Base-by-base conservation (phyloP, 2,888 invertebrate genomes). In the Apodemia duryi region DNA sequence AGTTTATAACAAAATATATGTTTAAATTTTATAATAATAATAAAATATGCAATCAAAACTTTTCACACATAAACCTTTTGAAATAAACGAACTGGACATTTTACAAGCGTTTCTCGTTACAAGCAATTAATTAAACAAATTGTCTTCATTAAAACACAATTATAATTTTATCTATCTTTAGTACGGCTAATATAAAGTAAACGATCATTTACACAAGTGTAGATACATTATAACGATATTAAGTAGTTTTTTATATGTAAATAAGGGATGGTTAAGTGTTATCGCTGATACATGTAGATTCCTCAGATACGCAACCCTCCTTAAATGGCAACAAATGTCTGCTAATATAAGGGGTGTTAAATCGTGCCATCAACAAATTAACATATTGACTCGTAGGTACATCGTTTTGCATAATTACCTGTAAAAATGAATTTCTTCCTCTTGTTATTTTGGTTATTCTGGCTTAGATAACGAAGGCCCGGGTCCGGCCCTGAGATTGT, bases 321-420 rank as follows among this genome's bases (percentile, higher is more conserved):
- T 75, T 82, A 80, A 79, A 79, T 75, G 75, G 75, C 75, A 80
- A 84, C 82, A 84, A 86, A 85, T 85, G 84, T 82, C 75, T 70
- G 67, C 69, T 72, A 74, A 78, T 80, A 75, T 72, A 70, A 69
- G 70, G 84, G 90, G 88, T 81, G 89, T 86, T 90, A 88, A 91
- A 90, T 90, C 88, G 90, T 85, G 86, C 83, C 72, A 74, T 73
- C 78, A 77, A 77, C 77, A 67, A 75, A 89, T 91, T 91, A 85
- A 85, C 90, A 90, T 90, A 88, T 85, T 82, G 77, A 79, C 63
- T 82, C 1, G 21, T 21, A 21, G 21, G 83, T 83, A 83, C 43
- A 43, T 83, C 81, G 78, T 82, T 88, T 86, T 83, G 80, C 85
- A 86, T 88, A 86, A 85, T 85, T 82, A 73, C 69, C 1, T 41